Conservation (phyloP, 2,797 vertebrate species). For the Austrolebias charrua region DNA sequence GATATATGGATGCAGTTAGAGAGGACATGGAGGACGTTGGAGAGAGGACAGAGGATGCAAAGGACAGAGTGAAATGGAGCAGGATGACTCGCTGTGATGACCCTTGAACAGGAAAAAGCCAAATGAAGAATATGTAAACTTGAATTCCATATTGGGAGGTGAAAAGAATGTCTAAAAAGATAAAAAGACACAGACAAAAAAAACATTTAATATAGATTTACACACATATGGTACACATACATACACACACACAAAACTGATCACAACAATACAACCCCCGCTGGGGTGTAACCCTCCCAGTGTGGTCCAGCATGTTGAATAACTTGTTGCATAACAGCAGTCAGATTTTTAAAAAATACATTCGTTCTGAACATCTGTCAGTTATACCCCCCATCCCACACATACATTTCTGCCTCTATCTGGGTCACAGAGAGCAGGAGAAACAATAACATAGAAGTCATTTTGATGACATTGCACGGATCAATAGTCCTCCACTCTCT, state of each 20-base stretch:
- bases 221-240: neutral
- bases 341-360: constrained; percentile 70
- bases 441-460: constrained; percentile 65
- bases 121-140: no score
- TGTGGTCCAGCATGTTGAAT: constrained; percentile 65
- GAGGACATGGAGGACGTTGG: no score
- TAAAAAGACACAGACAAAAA: neutral
- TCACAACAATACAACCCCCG: constrained; percentile 20
- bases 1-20: no score
- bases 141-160: constrained; percentile 29
- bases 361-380: constrained; percentile 33
- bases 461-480: constrained; percentile 61
- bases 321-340: constrained; percentile 70
- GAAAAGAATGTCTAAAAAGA: constrained; percentile 23
- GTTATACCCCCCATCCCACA: neutral
- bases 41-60: no score
- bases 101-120: no score
- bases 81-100: no score
- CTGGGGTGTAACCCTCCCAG: constrained; percentile 44
- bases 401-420: constrained; percentile 40
- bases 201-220: constrained; percentile 11
- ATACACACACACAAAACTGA: neutral
- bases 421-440: constrained; percentile 63
- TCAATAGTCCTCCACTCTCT: constrained; percentile 67
- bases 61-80: no score